Evolutionary conservation across 2,888 invertebrate genomes (phyloP), one percentile per base, ranked within the genome.

Genomic region (Merodon equestris): DNA sequence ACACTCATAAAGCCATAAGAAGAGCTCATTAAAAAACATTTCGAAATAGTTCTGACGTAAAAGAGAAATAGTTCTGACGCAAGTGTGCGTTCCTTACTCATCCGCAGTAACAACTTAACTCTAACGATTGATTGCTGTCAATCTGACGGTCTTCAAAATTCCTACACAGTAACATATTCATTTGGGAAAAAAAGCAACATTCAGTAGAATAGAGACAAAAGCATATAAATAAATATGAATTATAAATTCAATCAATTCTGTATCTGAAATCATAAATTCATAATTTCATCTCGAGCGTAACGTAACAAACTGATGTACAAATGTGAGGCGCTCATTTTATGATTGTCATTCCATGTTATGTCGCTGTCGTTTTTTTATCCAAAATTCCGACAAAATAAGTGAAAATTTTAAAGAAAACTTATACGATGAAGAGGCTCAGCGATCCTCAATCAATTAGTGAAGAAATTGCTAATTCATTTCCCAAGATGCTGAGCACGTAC

Each of bases 401-500:
- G 54, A 40, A 79, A 58, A 63, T 64, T 51, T 68, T 64, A 63
- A 60, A 38, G 76, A 57, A 40, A 51, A 38, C 60, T 27, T 66
- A 61, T 57, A 27, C 34, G 27, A 40, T 48, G n/a, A n/a, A n/a
- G n/a, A 38, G 27, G 44, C n/a, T 10, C 10, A 27, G 36, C 27
- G 70, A 70, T 70, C 61, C 57, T 71, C 82, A 85, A 87, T 87
- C 87, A 87, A 87, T 87, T 87, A 87, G 87, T 85, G 86, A 83
- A 84, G 84, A 85, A 84, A 85, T 85, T 83, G 82, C 84, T 84
- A 84, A 84, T 84, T 83, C 81, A 83, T 84, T 82, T 83, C 82
- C 85, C 85, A 83, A 85, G 86, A 88, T 88, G 85, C 87, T 84
- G 87, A 84, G 87, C 88, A 88, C 88, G 88, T 87, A 85, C 86